Base-by-base conservation (phyloP, 2,113 vertebrate species). In the Scomber scombrus region DNA sequence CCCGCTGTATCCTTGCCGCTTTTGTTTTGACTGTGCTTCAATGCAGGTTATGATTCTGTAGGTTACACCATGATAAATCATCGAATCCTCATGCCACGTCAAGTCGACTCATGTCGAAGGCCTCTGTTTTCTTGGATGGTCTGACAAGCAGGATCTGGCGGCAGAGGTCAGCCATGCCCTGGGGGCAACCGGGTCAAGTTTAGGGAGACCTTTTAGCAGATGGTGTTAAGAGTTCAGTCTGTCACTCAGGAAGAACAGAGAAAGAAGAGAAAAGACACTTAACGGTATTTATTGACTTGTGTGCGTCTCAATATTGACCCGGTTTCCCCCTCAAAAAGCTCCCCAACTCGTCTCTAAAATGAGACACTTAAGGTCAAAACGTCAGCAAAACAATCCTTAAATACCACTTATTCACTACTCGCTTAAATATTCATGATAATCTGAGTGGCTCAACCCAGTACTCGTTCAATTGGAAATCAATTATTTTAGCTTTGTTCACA, bases 381-480 rank as follows among this genome's bases (percentile, higher is more conserved):
- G 67, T 87, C 86, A 83, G 84, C 89, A 86, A 91, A 93, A 84
- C 82, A 76, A 71, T 80, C 74, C 67, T 91, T 89, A 92, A 90
- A 92, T 82, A 82, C 79, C 86, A 89, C 91, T 90, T 87, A 84
- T 90, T 90, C 86, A 71, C 70, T 63, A 4, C 85, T 88, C 69
- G 58, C 86, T 94, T 84, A 90, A 94, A 89, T 91, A 92, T 92
- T 92, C 78, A 92, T 92, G 89, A 92, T 85, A 51, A 88, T 72
- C 57, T 70, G 80, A 91, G 85, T 81, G 80, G 52, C 56, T 84
- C 43, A 14, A 52, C 1, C 58, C 75, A 57, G 68, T 51, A 68
- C 68, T 78, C 65, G 47, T 57, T 82, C 62, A 63, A 90, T 18
- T 88, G 89, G 86, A 89, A 89, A 93, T 93, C 89, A 91, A 92